Percentiles rank a stretch among this genome's conserved stretches.
Evolutionary conservation across 2,888 invertebrate species (phyloP).

Genomic region (Stictocephala bisonia): DNA sequence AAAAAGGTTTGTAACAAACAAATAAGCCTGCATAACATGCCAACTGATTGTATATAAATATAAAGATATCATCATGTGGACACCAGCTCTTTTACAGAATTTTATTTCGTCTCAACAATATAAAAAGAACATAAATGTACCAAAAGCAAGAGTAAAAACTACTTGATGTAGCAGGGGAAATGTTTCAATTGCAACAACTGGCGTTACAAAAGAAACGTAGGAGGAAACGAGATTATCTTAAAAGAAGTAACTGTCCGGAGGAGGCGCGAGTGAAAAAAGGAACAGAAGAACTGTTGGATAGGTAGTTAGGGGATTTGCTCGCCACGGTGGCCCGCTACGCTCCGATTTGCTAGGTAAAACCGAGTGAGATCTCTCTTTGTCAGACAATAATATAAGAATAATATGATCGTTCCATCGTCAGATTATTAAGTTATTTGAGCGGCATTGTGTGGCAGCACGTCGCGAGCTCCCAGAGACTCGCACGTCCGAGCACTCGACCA

Average conservation of each 20-base stretch:
- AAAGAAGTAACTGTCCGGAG: not conserved
- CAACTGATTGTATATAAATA: no score
- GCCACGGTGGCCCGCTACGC: slow-evolving; percentile 15
- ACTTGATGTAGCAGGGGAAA: no score
- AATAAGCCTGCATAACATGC: no score
- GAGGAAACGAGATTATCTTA: not conserved
- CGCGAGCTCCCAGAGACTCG: slow-evolving; percentile 18
- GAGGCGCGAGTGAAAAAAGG: no score
- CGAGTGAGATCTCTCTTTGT: slow-evolving; percentile 33
- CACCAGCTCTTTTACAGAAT: no score
- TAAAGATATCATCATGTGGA: no score
- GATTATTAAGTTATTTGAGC: slow-evolving; percentile 38
- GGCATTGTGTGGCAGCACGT: slow-evolving; percentile 34
- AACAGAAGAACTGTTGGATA: no score
- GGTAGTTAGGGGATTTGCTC: slow-evolving; percentile 1
- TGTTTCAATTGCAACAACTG: no score
- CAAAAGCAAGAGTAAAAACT: no score
- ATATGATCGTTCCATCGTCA: slow-evolving; percentile 38
- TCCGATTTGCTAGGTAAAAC: slow-evolving; percentile 44
- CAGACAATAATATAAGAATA: slow-evolving; percentile 37
- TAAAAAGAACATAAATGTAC: no score
- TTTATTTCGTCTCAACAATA: no score
- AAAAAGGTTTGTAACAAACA: no score
- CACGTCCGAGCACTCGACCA: slow-evolving; percentile 3
- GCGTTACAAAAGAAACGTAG: not conserved